Evolutionary conservation across 2,113 vertebrate genomes (phyloP).

Genomic region (Microcebus ravelobensis): DNA sequence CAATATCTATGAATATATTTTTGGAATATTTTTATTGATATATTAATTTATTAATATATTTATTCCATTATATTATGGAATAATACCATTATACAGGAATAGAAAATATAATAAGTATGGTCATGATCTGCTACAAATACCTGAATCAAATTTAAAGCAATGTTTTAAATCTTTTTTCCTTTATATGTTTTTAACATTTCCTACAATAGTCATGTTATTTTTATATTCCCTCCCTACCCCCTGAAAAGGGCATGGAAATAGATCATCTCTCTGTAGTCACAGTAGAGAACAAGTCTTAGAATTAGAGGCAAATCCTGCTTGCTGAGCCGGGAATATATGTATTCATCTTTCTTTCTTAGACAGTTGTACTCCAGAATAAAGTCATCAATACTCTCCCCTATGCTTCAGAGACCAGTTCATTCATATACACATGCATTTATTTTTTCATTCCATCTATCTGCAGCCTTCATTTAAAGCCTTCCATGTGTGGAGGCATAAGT

Average conservation of each 20-base stretch:
- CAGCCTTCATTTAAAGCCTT: not conserved
- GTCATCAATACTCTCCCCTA: not conserved
- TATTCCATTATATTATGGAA: not conserved
- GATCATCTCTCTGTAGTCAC: not conserved
- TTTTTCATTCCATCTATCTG: not conserved
- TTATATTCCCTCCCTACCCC: not conserved
- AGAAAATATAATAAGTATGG: not conserved
- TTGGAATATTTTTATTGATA: not conserved
- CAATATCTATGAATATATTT: too few relatives aligned
- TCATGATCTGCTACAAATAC: not conserved
- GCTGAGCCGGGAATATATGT: not conserved
- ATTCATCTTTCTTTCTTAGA: not conserved
- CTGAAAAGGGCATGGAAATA: not conserved
- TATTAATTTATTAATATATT: too few relatives aligned
- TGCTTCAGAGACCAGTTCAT: not conserved
- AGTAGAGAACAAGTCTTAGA: not conserved
- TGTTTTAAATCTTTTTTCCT: not conserved
- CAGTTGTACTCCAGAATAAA: not conserved
- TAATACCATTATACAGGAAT: not conserved
- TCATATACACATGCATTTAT: not conserved
- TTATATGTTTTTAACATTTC: not conserved
- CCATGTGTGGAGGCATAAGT: not conserved
- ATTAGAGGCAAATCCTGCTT: not conserved
- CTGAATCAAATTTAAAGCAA: conserved; percentile 1
- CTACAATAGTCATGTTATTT: not conserved